Conservation (phyloP, 2,888 invertebrate genomes). For the Eulithis prunata region DNA sequence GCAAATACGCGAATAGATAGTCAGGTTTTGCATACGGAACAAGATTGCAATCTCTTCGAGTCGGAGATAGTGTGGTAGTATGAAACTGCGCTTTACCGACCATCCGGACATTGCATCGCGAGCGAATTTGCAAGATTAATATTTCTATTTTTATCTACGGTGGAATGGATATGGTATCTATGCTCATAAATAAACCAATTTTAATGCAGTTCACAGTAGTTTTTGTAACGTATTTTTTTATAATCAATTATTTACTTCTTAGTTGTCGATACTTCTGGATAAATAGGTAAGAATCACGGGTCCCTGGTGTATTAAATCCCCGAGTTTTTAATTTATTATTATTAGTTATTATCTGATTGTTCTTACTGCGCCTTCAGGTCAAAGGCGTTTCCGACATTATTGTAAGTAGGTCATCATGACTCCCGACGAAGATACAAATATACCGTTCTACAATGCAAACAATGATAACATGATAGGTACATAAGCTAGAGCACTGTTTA, state of each 20-base stretch:
- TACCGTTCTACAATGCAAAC: conserved; percentile 30
- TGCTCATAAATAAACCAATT: no score
- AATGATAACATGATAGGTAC: conserved; percentile 35
- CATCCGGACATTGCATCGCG: conserved; percentile 32
- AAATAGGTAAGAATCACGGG: background rate
- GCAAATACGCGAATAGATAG: conserved; percentile 32
- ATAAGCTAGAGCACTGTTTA: conserved; percentile 32
- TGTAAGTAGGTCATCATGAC: conserved; percentile 53
- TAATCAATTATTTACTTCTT: no score
- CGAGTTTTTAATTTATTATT: background rate
- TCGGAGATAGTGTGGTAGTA: conserved; percentile 31
- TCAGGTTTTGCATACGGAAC: conserved; percentile 40
- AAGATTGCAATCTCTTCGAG: conserved; percentile 45
- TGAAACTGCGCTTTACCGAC: conserved; percentile 32
- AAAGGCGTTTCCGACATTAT: conserved; percentile 48
- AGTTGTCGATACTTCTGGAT: no score
- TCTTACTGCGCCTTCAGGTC: conserved; percentile 51
- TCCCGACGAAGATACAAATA: conserved; percentile 19
- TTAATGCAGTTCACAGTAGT: no score
- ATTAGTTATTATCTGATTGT: conserved; percentile 17
- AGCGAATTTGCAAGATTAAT: conserved; percentile 59
- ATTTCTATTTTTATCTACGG: conserved; percentile 51
- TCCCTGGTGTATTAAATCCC: background rate
- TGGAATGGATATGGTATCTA: background rate
- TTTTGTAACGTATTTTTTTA: no score